phyloP scores from a whole-genome alignment of 2,113 vertebrate species.

The Okapia johnstoni region DNA sequence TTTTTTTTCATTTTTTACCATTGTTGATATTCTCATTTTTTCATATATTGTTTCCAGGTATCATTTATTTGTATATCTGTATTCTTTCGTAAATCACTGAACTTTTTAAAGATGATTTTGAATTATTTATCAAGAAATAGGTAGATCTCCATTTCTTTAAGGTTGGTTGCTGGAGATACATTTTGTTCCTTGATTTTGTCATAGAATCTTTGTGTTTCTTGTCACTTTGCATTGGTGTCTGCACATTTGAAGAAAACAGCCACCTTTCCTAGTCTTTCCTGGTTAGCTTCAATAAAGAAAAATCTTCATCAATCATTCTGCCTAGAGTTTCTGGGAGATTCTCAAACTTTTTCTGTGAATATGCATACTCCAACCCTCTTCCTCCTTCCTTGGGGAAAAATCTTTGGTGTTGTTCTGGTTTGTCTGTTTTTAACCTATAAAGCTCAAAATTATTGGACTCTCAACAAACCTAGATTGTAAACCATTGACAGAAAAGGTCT shows the following conservation, averaged over 20 bases:
- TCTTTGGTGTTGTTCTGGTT: background rate
- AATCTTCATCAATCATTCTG: background rate
- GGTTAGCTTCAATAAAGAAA: background rate
- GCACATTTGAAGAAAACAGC: background rate
- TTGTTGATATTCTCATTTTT: background rate
- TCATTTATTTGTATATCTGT: background rate
- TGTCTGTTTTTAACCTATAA: background rate
- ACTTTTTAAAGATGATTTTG: background rate
- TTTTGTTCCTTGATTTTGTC: background rate
- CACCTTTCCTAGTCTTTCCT: background rate
- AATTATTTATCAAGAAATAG: background rate
- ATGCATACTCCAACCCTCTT: background rate
- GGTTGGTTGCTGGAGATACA: background rate
- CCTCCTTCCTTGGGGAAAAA: background rate
- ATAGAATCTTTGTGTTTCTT: background rate
- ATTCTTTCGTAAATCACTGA: background rate
- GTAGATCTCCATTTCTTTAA: background rate
- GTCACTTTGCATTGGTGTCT: background rate
- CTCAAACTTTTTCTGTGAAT: background rate
- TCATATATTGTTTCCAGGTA: background rate
- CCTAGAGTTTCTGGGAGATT: background rate
- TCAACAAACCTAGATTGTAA: background rate
- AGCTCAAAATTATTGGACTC: background rate
- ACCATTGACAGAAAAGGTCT: background rate
- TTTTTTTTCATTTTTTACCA: background rate